A percentile compares a stretch with the other conserved stretches of the same genome.
Conservation (phyloP, 2,113 vertebrate genomes). For the Carassius gibelio region DNA sequence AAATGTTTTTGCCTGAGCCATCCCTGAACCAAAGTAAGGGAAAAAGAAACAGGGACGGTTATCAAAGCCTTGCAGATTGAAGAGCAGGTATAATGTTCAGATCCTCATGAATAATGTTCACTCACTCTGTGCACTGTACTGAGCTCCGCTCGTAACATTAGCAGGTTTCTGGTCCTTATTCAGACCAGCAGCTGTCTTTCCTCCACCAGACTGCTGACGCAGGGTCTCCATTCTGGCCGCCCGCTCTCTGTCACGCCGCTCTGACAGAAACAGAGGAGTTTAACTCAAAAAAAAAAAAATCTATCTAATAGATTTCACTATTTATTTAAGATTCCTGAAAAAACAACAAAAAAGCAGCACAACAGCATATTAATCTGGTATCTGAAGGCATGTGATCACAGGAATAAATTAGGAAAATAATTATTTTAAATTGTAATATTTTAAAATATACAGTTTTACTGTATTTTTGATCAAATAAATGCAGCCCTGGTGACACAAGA, state of each 20-base stretch:
- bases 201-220: constrained; percentile 67
- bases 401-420: too few species aligned
- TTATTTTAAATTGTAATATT: too few species aligned
- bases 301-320: too few species aligned
- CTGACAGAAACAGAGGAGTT: constrained; percentile 61
- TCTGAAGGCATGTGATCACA: too few species aligned
- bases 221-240: constrained; percentile 79
- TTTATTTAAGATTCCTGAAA: too few species aligned
- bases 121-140: constrained; percentile 42
- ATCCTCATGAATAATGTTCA: not conserved
- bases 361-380: too few species aligned
- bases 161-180: constrained; percentile 30
- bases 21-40: constrained; percentile 68
- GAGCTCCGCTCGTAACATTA: not conserved
- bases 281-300: not conserved
- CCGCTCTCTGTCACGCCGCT: constrained; percentile 88
- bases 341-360: too few species aligned
- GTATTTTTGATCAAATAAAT: too few species aligned
- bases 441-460: too few species aligned
- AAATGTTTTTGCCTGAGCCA: constrained; percentile 76
- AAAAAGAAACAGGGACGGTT: not conserved
- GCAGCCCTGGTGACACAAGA: too few species aligned
- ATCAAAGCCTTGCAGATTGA: not conserved
- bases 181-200: constrained; percentile 43
- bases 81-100: not conserved